These are phyloP conservation scores for Melanchra persicariae DNA, from an alignment of 2,888 invertebrate genomes.

Conservation along the genomic window DNA sequence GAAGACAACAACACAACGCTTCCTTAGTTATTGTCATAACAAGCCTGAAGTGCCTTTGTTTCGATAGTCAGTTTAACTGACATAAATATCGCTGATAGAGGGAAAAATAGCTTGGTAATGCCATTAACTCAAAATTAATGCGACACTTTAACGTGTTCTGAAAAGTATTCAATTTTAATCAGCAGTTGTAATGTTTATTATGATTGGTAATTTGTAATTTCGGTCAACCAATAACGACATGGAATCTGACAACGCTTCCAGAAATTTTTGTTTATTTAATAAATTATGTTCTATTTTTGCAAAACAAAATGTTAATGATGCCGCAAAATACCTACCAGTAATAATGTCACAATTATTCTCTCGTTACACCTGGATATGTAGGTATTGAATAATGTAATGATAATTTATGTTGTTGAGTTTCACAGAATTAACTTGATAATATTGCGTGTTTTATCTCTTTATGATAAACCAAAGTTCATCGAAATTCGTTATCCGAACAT, in stretches of 20 bases:
- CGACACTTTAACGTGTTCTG: neutral
- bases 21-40: constrained; percentile 31
- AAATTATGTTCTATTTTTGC: neutral
- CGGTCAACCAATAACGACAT: neutral
- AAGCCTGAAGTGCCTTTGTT: constrained; percentile 31
- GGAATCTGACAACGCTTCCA: neutral
- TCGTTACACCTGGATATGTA: neutral
- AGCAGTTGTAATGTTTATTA: neutral
- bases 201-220: neutral
- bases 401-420: constrained; percentile 5
- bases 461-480: constrained; percentile 32
- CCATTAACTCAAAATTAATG: neutral
- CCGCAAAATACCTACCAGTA: constrained; percentile 9
- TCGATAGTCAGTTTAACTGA: constrained; percentile 25
- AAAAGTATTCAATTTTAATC: constrained; percentile 6
- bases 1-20: constrained; percentile 28
- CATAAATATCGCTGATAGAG: constrained; percentile 15
- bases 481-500: constrained; percentile 5
- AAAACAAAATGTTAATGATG: neutral
- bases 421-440: constrained; percentile 11
- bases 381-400: constrained; percentile 20
- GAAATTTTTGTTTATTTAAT: neutral
- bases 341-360: neutral
- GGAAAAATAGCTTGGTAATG: neutral
- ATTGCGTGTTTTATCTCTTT: constrained; percentile 8